phyloP scores from a whole-genome alignment of 2,797 vertebrate genomes.

The Hippoglossus hippoglossus region DNA sequence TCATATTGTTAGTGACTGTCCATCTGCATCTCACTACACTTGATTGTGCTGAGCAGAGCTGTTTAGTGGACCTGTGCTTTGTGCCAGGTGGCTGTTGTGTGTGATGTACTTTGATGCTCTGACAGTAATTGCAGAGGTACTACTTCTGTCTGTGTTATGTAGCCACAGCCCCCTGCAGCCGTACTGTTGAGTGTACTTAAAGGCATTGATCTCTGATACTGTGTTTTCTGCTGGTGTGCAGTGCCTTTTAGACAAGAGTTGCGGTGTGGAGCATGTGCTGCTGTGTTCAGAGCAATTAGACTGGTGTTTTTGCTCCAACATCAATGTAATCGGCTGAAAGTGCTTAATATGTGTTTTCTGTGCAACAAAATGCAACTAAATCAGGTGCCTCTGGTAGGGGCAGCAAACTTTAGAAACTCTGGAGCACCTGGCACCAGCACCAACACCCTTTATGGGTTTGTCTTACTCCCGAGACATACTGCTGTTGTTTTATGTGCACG shows the following conservation, averaged over 20 bases:
- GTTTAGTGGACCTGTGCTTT: no score
- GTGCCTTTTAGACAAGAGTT: constrained; percentile 4
- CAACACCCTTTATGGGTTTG: no score
- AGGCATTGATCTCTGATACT: background rate
- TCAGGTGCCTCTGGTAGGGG: background rate
- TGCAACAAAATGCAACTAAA: no score
- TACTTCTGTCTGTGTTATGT: constrained; percentile 11
- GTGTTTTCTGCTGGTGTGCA: background rate
- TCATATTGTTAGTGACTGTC: background rate
- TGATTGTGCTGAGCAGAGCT: no score
- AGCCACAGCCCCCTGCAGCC: background rate
- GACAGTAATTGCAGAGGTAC: constrained; percentile 24
- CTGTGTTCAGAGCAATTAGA: constrained; percentile 42
- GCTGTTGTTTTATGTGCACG: no score
- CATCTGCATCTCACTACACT: background rate
- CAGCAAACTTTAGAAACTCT: background rate
- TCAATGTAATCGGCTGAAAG: constrained; percentile 15
- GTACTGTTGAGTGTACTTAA: constrained; percentile 28
- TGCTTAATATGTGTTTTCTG: background rate
- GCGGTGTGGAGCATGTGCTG: background rate
- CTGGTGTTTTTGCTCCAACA: constrained; percentile 14
- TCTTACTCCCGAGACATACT: no score
- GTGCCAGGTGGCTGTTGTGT: constrained; percentile 20
- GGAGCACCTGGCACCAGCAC: no score
- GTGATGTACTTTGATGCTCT: constrained; percentile 18